These are phyloP conservation scores for Sphecodes monilicornis DNA, from an alignment of 2,888 invertebrate genomes.

Conservation along the genomic window DNA sequence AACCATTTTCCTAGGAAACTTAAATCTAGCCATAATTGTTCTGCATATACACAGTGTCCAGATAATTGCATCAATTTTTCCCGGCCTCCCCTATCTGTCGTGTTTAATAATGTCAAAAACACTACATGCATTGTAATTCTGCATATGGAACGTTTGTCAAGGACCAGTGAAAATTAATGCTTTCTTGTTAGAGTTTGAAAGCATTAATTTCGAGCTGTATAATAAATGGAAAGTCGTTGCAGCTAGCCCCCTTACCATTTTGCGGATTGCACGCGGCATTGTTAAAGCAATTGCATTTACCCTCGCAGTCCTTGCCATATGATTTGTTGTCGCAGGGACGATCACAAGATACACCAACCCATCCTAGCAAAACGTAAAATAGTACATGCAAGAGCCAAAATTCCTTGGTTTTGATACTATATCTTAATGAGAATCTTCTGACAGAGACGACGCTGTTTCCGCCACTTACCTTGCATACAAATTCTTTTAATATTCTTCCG, in stretches of 20 bases:
- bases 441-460: too few relatives aligned
- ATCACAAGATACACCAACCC: slow-evolving; percentile 94
- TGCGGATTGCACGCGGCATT: slow-evolving; percentile 93
- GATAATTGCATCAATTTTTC: too few relatives aligned
- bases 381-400: slow-evolving; percentile 50
- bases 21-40: too few relatives aligned
- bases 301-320: slow-evolving; percentile 92
- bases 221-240: slow-evolving; percentile 23
- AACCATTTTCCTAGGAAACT: too few relatives aligned
- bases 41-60: too few relatives aligned
- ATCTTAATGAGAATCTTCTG: background rate
- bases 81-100: too few relatives aligned
- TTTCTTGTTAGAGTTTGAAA: slow-evolving; percentile 8
- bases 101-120: background rate
- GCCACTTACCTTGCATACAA: slow-evolving; percentile 23
- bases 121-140: background rate
- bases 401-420: slow-evolving; percentile 1
- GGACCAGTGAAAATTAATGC: slow-evolving; percentile 28
- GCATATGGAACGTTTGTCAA: background rate
- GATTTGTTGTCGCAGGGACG: slow-evolving; percentile 93
- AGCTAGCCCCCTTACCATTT: slow-evolving; percentile 87
- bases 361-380: slow-evolving; percentile 83
- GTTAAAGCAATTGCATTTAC: slow-evolving; percentile 91
- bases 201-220: slow-evolving; percentile 1
- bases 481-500: background rate